Conservation (phyloP, 1,140 invertebrate species). For the Xylocopa sonorina region DNA sequence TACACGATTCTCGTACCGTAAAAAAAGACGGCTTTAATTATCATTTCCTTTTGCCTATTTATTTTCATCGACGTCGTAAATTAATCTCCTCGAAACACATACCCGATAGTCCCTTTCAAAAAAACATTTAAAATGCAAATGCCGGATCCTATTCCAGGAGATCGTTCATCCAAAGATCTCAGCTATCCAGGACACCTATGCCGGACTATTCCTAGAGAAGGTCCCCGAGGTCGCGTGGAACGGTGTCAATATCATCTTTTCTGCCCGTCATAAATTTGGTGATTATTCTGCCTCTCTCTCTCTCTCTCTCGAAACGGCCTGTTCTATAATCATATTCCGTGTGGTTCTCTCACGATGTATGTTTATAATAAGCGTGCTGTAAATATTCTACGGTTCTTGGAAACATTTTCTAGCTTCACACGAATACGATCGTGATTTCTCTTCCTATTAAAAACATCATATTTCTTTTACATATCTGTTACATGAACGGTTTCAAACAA, state of each 20-base stretch:
- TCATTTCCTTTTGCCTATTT: neutral
- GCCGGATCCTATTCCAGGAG: neutral
- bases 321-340: too few species aligned
- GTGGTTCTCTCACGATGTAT: too few species aligned
- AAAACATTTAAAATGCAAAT: conserved; percentile 33
- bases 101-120: neutral
- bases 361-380: too few species aligned
- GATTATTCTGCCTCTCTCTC: too few species aligned
- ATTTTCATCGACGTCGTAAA: neutral
- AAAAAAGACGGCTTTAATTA: neutral
- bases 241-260: conserved; percentile 30
- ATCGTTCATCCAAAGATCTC: neutral
- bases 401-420: too few species aligned
- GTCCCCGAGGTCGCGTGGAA: neutral
- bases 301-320: too few species aligned
- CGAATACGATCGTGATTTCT: too few species aligned
- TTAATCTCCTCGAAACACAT: neutral
- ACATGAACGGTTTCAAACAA: too few species aligned
- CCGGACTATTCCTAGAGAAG: neutral
- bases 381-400: too few species aligned
- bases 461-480: too few species aligned
- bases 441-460: too few species aligned
- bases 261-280: neutral
- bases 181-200: too few species aligned
- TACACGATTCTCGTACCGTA: neutral